A percentile compares a stretch with the other conserved stretches of the same genome.
phyloP scores from a whole-genome alignment of 1,140 invertebrate species.

The Sweltsa coloradensis region DNA sequence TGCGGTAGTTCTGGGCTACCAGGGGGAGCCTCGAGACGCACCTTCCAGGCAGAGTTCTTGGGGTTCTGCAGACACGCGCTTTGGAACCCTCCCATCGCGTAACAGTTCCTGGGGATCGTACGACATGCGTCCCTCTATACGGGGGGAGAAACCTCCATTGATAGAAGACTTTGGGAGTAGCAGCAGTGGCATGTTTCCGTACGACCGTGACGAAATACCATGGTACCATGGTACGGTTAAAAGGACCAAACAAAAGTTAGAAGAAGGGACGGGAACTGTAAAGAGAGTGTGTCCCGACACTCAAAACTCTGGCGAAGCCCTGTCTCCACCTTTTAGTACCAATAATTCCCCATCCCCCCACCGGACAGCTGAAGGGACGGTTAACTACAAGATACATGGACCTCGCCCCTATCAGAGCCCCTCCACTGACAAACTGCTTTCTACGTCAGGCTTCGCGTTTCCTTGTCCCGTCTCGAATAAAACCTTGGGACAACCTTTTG shows the following conservation, averaged over 20 bases:
- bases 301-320: slow-evolving; percentile 10
- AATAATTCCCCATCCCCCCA: background rate
- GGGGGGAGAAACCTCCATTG: slow-evolving; percentile 21
- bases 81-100: slow-evolving; percentile 38
- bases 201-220: slow-evolving; percentile 47
- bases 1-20: slow-evolving; percentile 48
- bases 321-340: slow-evolving; percentile 1
- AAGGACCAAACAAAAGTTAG: slow-evolving; percentile 58
- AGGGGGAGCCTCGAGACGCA: slow-evolving; percentile 32
- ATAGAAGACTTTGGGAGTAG: slow-evolving; percentile 23
- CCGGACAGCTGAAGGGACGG: background rate
- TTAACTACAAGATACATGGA: slow-evolving; percentile 8
- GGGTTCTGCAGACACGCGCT: slow-evolving; percentile 58
- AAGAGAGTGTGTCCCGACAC: slow-evolving; percentile 38
- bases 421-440: slow-evolving; percentile 4
- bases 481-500: slow-evolving; percentile 14
- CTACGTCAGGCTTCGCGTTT: slow-evolving; percentile 4
- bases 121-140: slow-evolving; percentile 36
- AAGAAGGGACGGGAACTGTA: slow-evolving; percentile 38
- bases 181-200: slow-evolving; percentile 35
- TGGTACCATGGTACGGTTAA: slow-evolving; percentile 52
- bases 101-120: slow-evolving; percentile 66
- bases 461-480: background rate
- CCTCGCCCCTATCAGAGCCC: slow-evolving; percentile 9
- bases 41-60: slow-evolving; percentile 71